Conservation (phyloP, 2,797 vertebrate species). For the Microchirus variegatus region DNA sequence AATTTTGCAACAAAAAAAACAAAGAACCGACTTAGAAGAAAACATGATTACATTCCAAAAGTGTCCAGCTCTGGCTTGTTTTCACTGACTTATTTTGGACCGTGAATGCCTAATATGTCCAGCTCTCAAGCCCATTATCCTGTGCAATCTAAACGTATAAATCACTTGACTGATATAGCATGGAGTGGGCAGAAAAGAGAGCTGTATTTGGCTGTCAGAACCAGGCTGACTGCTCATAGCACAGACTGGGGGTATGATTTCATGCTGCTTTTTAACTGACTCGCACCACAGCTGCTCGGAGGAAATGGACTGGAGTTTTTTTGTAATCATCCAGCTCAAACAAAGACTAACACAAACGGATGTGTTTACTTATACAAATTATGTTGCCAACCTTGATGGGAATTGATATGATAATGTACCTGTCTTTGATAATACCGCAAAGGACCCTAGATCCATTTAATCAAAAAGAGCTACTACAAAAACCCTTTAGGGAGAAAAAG, state of each 20-base stretch:
- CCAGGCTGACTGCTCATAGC: constrained; percentile 84
- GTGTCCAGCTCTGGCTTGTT: constrained; percentile 14
- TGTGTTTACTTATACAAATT: constrained; percentile 65
- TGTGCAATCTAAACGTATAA: constrained; percentile 62
- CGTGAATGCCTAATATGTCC: constrained; percentile 65
- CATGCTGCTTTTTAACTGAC: constrained; percentile 84
- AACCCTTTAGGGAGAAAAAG: constrained; percentile 15
- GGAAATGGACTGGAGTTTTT: constrained; percentile 66
- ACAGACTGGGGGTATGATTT: constrained; percentile 88
- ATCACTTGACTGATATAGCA: constrained; percentile 72
- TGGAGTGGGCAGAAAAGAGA: constrained; percentile 56
- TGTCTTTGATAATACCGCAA: constrained; percentile 51
- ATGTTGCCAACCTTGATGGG: constrained; percentile 51
- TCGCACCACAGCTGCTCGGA: constrained; percentile 85
- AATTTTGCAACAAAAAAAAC: constrained; percentile 21
- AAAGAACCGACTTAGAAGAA: constrained; percentile 20
- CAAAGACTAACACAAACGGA: constrained; percentile 51
- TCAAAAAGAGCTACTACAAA: constrained; percentile 52
- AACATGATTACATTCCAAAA: constrained; percentile 35
- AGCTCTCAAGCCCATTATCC: constrained; percentile 32
- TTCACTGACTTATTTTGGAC: constrained; percentile 43
- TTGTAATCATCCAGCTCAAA: constrained; percentile 47
- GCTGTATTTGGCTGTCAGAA: constrained; percentile 75
- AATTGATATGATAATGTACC: constrained; percentile 71
- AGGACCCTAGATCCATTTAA: constrained; percentile 62